Percentiles rank a stretch among this genome's conserved stretches.
phyloP scores from a whole-genome alignment of 53 echinoderm and acorn worm species.

The Apostichopus leukothele region DNA sequence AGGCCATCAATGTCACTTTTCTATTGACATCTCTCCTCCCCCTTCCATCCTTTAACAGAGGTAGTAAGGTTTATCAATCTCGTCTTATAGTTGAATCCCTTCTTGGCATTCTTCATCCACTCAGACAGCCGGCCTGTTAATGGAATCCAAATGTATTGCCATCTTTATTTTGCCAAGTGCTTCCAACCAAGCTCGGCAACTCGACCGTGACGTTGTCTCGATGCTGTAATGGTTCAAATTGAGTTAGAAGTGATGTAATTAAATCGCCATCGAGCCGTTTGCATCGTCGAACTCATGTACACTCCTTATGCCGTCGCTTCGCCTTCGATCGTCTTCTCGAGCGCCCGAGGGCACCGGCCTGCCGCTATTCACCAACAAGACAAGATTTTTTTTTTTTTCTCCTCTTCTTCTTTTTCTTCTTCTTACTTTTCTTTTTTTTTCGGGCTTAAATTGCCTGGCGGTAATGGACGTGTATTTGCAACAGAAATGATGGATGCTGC shows the following conservation, averaged over 20 bases:
- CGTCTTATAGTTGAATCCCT: background rate
- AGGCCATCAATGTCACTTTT: constrained; percentile 38
- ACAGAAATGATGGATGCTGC: constrained; percentile 48
- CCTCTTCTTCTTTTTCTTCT: no score
- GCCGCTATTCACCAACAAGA: constrained; percentile 30
- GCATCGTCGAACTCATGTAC: constrained; percentile 43
- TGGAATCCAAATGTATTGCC: constrained; percentile 45
- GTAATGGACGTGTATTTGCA: constrained; percentile 52
- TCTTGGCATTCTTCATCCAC: constrained; percentile 10
- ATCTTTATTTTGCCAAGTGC: constrained; percentile 47
- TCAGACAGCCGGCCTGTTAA: constrained; percentile 33
- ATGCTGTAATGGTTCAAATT: constrained; percentile 47
- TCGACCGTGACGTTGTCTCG: constrained; percentile 48
- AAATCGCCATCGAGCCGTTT: constrained; percentile 50
- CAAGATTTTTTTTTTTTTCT: constrained; percentile 15
- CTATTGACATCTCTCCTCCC: constrained; percentile 2
- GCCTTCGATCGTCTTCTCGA: constrained; percentile 44
- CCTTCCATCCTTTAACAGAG: background rate
- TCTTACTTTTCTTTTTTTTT: background rate
- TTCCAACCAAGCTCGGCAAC: constrained; percentile 44
- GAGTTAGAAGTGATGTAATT: constrained; percentile 57
- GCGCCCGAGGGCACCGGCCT: constrained; percentile 48
- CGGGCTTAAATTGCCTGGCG: constrained; percentile 47
- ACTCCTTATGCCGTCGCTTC: constrained; percentile 36
- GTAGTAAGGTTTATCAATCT: constrained; percentile 46